Evolutionary conservation across 2,888 invertebrate species (phyloP).

Genomic region (Drosophila setosimentum): DNA sequence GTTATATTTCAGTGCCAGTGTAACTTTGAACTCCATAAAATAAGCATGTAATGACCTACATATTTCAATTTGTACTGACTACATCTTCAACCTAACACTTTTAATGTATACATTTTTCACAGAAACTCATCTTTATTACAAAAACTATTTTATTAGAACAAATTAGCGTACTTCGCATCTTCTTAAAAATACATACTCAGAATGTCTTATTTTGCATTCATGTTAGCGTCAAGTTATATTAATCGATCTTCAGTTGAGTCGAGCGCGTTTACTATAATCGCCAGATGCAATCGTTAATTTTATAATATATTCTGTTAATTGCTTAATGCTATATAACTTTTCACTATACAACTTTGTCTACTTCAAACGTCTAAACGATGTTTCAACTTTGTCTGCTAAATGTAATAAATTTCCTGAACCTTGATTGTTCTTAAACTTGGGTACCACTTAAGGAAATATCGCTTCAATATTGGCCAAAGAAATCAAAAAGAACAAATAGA

Average conservation of each 20-base stretch:
- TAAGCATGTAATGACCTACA: not conserved
- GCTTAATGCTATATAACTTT: no score
- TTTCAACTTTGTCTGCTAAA: not conserved
- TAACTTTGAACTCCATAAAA: not conserved
- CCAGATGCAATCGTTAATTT: no score
- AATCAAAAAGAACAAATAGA: slow-evolving; percentile 61
- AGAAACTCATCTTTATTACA: no score
- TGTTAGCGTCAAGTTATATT: not conserved
- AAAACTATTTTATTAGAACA: no score
- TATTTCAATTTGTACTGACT: not conserved
- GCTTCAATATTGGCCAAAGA: slow-evolving; percentile 56
- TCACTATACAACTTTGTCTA: no score
- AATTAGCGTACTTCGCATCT: no score
- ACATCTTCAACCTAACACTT: not conserved
- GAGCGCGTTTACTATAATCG: no score
- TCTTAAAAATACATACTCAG: not conserved
- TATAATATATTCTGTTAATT: no score
- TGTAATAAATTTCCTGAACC: not conserved
- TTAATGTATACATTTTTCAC: not conserved
- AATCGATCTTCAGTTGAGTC: not conserved
- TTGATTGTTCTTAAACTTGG: slow-evolving; percentile 12
- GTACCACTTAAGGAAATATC: slow-evolving; percentile 33
- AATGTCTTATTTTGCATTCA: not conserved
- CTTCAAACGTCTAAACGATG: not conserved
- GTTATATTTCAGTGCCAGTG: slow-evolving; percentile 17